Percentiles rank a stretch among this genome's conserved stretches.
These are phyloP conservation scores for Sphaerodactylus townsendi DNA, from an alignment of 2,113 vertebrate genomes.

Conservation along the genomic window DNA sequence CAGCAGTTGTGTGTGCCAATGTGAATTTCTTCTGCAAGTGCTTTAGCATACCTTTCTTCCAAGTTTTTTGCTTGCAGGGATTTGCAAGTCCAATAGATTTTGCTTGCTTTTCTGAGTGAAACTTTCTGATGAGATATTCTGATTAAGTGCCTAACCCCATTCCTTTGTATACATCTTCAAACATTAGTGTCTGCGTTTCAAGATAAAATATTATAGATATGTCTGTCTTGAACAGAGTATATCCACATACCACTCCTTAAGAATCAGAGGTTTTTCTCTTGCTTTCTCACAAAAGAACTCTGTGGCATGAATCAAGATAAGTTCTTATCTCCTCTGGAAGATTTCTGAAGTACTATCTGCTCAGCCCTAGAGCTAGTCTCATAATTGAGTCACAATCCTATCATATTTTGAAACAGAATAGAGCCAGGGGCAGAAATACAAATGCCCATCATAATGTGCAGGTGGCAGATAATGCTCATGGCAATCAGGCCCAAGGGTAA, in stretches of 20 bases:
- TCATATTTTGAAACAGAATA: background rate
- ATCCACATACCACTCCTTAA: conserved; percentile 24
- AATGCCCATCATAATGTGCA: background rate
- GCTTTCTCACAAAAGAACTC: background rate
- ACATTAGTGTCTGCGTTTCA: background rate
- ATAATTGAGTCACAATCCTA: background rate
- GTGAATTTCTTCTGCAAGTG: background rate
- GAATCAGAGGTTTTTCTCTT: conserved; percentile 8
- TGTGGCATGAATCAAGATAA: conserved; percentile 25
- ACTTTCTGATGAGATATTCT: background rate
- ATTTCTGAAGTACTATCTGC: background rate
- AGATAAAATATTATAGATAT: conserved; percentile 1
- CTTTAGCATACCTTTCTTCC: background rate
- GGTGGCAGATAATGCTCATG: background rate
- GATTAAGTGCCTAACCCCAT: background rate
- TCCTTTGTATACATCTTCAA: background rate
- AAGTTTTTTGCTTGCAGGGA: conserved; percentile 9
- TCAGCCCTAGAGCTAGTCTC: background rate
- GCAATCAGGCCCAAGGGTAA: background rate
- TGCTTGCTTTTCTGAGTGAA: background rate
- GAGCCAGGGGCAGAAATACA: conserved; percentile 5
- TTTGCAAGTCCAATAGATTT: background rate
- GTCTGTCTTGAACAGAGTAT: background rate
- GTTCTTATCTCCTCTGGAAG: background rate
- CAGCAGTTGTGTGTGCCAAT: background rate